phyloP scores from a whole-genome alignment of 2,797 vertebrate species.

The Gymnodraco acuticeps region DNA sequence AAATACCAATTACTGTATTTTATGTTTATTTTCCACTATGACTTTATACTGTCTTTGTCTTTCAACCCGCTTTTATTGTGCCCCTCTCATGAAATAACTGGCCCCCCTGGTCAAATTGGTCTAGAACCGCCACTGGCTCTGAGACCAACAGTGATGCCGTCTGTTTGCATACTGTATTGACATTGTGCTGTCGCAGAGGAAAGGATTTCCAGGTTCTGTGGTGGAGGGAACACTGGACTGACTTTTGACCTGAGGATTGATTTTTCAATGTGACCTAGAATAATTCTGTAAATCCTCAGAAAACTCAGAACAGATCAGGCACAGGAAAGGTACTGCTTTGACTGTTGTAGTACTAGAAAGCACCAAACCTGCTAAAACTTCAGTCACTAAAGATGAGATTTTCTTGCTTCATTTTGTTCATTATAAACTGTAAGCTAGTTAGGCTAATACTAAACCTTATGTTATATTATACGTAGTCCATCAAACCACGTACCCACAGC shows the following conservation, averaged over 20 bases:
- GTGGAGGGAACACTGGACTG: constrained; percentile 12
- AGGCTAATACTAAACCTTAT: no score
- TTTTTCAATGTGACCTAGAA: constrained; percentile 9
- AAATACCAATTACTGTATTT: no score
- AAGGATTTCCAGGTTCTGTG: not conserved
- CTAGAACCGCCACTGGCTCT: no score
- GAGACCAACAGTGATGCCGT: constrained; percentile 10
- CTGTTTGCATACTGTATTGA: constrained; percentile 50
- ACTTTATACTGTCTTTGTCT: no score
- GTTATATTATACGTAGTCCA: not conserved
- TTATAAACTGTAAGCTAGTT: no score
- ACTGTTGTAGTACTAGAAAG: not conserved
- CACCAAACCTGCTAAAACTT: no score
- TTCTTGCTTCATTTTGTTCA: no score
- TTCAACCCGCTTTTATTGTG: no score
- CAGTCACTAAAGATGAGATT: no score
- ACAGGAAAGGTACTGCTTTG: not conserved
- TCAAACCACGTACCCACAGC: not conserved
- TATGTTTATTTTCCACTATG: no score
- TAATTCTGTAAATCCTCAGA: not conserved
- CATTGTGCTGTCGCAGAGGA: constrained; percentile 8
- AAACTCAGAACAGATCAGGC: not conserved
- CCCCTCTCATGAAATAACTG: no score
- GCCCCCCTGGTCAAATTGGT: no score
- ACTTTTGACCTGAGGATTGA: constrained; percentile 26